Evolutionary conservation across 2,888 invertebrate genomes (phyloP).

Genomic region (Peribatodes rhomboidaria): DNA sequence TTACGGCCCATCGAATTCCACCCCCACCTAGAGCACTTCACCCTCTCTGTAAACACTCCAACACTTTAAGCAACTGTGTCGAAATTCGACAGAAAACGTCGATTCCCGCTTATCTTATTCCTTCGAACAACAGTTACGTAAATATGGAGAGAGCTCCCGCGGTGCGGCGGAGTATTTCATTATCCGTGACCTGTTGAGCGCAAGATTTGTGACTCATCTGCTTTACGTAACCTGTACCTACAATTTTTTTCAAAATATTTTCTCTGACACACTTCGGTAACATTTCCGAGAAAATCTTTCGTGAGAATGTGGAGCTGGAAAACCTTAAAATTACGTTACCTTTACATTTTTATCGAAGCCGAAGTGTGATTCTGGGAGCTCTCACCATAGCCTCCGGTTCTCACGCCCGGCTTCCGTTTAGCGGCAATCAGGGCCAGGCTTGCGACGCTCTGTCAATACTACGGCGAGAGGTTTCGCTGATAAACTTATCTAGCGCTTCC

Average conservation of each 20-base stretch:
- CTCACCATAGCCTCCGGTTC: constrained; percentile 72
- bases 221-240: constrained; percentile 63
- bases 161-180: constrained; percentile 77
- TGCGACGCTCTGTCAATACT: constrained; percentile 85
- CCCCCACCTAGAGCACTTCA: constrained; percentile 48
- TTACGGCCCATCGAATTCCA: constrained; percentile 69
- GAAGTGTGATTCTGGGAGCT: constrained; percentile 66
- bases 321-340: constrained; percentile 42
- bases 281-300: constrained; percentile 29
- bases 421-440: constrained; percentile 81
- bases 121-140: constrained; percentile 77
- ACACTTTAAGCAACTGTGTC: constrained; percentile 72
- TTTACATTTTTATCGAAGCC: constrained; percentile 66
- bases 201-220: constrained; percentile 77
- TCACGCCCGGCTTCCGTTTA: constrained; percentile 79
- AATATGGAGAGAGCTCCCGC: constrained; percentile 77
- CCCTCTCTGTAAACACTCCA: constrained; percentile 72
- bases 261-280: constrained; percentile 6
- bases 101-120: constrained; percentile 72
- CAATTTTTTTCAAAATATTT: constrained; percentile 55
- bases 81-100: constrained; percentile 71
- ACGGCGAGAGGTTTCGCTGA: constrained; percentile 84
- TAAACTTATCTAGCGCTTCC: constrained; percentile 80
- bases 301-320: constrained; percentile 24
- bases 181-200: constrained; percentile 83